Conservation (phyloP, 2,888 invertebrate species). For the Tromatobia lineatoria region DNA sequence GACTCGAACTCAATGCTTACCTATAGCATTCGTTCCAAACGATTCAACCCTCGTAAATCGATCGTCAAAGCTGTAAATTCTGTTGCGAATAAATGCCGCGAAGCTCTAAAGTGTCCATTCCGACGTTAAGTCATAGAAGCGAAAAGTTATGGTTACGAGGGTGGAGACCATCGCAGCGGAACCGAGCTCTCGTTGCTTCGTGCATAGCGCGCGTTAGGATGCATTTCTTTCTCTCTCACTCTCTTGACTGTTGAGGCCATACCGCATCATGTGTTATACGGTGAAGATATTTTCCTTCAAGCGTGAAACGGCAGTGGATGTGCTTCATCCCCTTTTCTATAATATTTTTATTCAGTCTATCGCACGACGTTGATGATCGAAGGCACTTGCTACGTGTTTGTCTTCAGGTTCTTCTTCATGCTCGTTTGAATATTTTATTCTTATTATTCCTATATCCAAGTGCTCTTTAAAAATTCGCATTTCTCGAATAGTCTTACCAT, state of each 20-base stretch:
- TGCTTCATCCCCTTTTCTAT: neutral
- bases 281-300: slow-evolving; percentile 2
- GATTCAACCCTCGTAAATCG: slow-evolving; percentile 49
- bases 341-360: slow-evolving; percentile 15
- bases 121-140: slow-evolving; percentile 36
- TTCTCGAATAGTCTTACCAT: slow-evolving; percentile 8
- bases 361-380: neutral
- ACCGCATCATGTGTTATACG: neutral
- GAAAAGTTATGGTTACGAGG: slow-evolving; percentile 42
- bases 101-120: slow-evolving; percentile 37
- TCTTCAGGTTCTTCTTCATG: neutral
- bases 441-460: slow-evolving; percentile 20
- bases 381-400: neutral
- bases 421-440: neutral
- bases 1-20: slow-evolving; percentile 11
- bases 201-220: slow-evolving; percentile 11
- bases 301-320: neutral
- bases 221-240: too few relatives aligned
- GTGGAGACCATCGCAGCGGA: neutral
- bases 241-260: neutral
- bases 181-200: slow-evolving; percentile 26
- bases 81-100: slow-evolving; percentile 48
- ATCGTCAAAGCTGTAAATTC: slow-evolving; percentile 48
- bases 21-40: slow-evolving; percentile 18
- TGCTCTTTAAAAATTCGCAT: slow-evolving; percentile 15